phyloP scores from a whole-genome alignment of 1,140 invertebrate species.

The Lucilia cuprina region DNA sequence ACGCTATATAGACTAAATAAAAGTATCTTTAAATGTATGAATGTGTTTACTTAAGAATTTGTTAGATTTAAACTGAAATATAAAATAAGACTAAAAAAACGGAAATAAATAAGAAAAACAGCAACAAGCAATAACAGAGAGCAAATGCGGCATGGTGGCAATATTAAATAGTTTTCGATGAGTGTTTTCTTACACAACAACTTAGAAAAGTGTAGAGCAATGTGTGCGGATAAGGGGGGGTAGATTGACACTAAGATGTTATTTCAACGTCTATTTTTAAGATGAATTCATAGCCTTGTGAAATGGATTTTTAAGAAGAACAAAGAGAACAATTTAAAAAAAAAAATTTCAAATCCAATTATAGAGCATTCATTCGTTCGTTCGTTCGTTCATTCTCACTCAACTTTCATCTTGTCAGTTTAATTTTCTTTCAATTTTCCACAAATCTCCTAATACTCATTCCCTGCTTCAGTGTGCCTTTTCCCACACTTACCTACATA shows the following conservation, averaged over 20 bases:
- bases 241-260: neutral
- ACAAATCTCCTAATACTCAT: neutral
- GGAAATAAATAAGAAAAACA: slow-evolving; percentile 10
- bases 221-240: no score
- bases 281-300: slow-evolving; percentile 27
- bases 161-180: neutral
- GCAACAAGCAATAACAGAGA: neutral
- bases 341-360: slow-evolving; percentile 26
- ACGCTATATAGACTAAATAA: no score
- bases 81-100: neutral
- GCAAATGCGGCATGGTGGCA: neutral
- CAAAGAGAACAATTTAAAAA: slow-evolving; percentile 33
- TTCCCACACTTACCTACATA: neutral
- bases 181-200: neutral
- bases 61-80: neutral
- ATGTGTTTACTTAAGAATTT: slow-evolving; percentile 32
- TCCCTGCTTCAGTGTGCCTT: neutral
- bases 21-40: neutral
- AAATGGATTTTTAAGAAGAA: slow-evolving; percentile 35
- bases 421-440: slow-evolving; percentile 24
- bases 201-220: neutral
- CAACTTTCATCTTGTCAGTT: slow-evolving; percentile 22
- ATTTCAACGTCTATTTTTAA: slow-evolving; percentile 17
- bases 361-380: slow-evolving; percentile 4
- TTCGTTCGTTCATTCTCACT: neutral